Evolutionary conservation across 2,797 vertebrate genomes (phyloP).

Genomic region (Sebastiscus albofasciatus): DNA sequence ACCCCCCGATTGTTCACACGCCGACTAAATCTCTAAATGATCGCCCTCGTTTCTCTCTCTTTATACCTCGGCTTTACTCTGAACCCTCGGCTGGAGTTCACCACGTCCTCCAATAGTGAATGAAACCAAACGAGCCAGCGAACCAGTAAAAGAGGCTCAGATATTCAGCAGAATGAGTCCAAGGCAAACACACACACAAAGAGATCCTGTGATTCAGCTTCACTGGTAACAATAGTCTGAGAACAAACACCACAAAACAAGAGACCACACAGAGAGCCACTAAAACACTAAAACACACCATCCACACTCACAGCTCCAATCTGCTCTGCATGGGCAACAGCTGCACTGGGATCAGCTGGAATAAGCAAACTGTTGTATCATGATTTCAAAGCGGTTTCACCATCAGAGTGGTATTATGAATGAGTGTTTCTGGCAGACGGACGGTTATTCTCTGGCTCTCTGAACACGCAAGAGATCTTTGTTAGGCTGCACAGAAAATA

Average conservation of each 20-base stretch:
- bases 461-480: too few species aligned
- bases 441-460: too few species aligned
- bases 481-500: too few species aligned
- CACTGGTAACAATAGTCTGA: constrained; percentile 22
- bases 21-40: not conserved
- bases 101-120: not conserved
- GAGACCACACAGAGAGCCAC: constrained; percentile 51
- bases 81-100: not conserved
- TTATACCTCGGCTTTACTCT: not conserved
- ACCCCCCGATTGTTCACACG: not conserved
- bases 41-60: too few species aligned
- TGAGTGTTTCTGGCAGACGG: not conserved
- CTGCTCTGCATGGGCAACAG: not conserved
- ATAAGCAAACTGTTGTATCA: constrained; percentile 31
- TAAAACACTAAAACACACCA: not conserved
- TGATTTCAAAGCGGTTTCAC: constrained; percentile 39
- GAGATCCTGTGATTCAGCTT: constrained; percentile 12
- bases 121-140: not conserved
- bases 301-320: not conserved
- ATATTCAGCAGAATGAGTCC: constrained; percentile 20
- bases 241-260: not conserved
- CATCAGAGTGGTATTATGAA: constrained; percentile 1
- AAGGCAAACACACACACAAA: constrained; percentile 22
- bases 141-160: constrained; percentile 6
- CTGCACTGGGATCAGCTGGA: constrained; percentile 39